A percentile compares a stretch with the other conserved stretches of the same genome.
Evolutionary conservation across 2,888 invertebrate genomes (phyloP).

Genomic region (Erebia ligea): DNA sequence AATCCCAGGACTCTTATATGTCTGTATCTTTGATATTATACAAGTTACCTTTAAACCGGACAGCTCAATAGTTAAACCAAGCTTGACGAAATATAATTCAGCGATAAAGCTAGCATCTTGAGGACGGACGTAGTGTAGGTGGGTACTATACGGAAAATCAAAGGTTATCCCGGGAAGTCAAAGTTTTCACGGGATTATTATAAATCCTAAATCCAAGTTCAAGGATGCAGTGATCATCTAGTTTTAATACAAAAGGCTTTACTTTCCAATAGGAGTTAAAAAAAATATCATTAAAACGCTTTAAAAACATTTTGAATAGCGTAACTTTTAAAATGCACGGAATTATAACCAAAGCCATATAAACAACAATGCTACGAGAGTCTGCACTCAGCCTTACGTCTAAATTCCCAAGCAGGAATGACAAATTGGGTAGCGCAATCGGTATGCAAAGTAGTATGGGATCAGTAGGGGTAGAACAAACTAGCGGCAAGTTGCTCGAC

Average conservation of each 20-base stretch:
- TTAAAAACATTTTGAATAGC: slow-evolving; percentile 3
- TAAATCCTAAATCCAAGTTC: no score
- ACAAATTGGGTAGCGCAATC: slow-evolving; percentile 36
- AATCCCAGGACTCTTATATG: no score
- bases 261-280: not conserved
- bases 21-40: no score
- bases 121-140: no score
- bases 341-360: slow-evolving; percentile 11
- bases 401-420: slow-evolving; percentile 31
- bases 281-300: not conserved
- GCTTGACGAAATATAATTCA: no score
- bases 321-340: not conserved
- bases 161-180: no score
- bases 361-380: slow-evolving; percentile 4
- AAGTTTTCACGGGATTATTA: no score
- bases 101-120: no score
- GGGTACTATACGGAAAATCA: no score
- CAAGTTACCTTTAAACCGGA: no score
- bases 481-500: not conserved
- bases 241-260: slow-evolving; percentile 8
- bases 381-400: slow-evolving; percentile 27
- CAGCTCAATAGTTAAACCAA: no score
- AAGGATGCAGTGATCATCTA: no score
- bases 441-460: slow-evolving; percentile 39
- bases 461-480: not conserved